phyloP scores from a whole-genome alignment of 2,797 vertebrate genomes.

The Sebastes trivittatus region DNA sequence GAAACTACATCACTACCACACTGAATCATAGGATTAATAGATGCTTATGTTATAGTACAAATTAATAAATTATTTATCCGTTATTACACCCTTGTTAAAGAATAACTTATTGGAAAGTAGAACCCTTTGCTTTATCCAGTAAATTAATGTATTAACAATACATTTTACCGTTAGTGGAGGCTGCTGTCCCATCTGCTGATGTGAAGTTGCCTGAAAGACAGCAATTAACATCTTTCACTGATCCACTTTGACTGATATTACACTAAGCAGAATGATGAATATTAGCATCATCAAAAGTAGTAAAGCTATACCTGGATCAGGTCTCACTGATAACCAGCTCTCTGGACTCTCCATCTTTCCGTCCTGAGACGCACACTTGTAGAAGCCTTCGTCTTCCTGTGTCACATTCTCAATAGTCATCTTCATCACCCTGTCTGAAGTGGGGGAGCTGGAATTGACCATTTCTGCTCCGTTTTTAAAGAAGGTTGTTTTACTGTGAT shows the following conservation, averaged over 20 bases:
- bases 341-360: conserved; percentile 58
- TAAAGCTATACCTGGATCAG: conserved; percentile 18
- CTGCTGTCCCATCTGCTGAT: conserved; percentile 2
- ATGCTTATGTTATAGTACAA: neutral
- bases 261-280: neutral
- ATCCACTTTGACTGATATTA: neutral
- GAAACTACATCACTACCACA: neutral
- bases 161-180: conserved; percentile 25
- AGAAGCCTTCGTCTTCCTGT: conserved; percentile 63
- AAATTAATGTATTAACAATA: neutral
- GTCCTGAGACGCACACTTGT: conserved; percentile 63
- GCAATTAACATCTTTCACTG: neutral
- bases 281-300: neutral
- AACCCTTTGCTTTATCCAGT: neutral
- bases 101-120: neutral
- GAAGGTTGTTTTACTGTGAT: conserved; percentile 38
- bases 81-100: neutral
- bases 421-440: neutral
- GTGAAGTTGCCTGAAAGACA: conserved; percentile 48
- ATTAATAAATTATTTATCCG: neutral
- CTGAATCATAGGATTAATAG: neutral
- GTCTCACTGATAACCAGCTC: conserved; percentile 71
- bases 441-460: neutral
- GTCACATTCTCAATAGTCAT: conserved; percentile 64
- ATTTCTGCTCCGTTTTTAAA: conserved; percentile 63